phyloP scores from a whole-genome alignment of 2,888 invertebrate genomes.

The Dicycla oo region DNA sequence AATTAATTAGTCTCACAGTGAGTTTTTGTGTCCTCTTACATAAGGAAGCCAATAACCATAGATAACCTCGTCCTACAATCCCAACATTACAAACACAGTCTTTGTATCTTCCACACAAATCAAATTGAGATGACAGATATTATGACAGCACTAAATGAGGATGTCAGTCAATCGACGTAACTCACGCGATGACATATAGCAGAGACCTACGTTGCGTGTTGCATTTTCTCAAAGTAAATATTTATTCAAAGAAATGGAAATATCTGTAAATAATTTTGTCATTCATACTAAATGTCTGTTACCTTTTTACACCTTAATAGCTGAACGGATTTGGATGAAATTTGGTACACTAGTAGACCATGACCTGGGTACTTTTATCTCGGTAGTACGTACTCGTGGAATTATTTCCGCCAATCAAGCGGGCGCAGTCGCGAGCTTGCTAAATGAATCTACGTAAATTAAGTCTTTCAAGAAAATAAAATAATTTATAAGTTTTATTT shows the following conservation, averaged over 20 bases:
- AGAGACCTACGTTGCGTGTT: slow-evolving; percentile 1
- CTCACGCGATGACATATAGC: slow-evolving; percentile 1
- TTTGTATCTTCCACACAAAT: slow-evolving; percentile 41
- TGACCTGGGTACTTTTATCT: too few species aligned
- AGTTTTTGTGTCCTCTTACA: background rate
- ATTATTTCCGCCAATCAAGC: too few species aligned
- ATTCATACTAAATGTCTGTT: background rate
- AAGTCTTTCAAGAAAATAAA: too few species aligned
- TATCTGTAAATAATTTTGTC: background rate
- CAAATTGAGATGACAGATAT: slow-evolving; percentile 44
- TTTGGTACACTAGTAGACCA: background rate
- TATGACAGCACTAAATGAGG: slow-evolving; percentile 44
- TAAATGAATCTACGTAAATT: too few species aligned
- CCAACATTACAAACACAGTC: slow-evolving; percentile 17
- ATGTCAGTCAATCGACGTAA: slow-evolving; percentile 26
- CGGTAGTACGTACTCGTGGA: too few species aligned
- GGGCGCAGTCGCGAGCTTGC: too few species aligned
- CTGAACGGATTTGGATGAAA: background rate
- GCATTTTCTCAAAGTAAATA: background rate
- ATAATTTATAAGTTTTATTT: too few species aligned
- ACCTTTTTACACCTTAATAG: background rate
- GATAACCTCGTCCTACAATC: slow-evolving; percentile 16
- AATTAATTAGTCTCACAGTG: background rate
- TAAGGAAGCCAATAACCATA: background rate
- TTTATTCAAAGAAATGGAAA: background rate